A percentile compares a stretch with the other conserved stretches of the same genome.
These are phyloP conservation scores for Antitype chi DNA, from an alignment of 2,888 invertebrate species.

Conservation along the genomic window DNA sequence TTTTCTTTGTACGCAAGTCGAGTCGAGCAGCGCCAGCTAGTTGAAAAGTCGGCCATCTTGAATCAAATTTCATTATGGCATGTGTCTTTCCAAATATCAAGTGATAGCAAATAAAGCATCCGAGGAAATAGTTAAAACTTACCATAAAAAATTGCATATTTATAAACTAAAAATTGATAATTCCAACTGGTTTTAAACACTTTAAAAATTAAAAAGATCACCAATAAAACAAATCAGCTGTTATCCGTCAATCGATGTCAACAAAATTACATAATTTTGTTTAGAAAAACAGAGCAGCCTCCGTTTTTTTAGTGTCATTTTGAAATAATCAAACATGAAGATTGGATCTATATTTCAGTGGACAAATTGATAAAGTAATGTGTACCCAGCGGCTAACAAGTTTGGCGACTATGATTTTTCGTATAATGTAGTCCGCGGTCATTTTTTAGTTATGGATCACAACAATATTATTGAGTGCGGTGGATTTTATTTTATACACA, in stretches of 20 bases:
- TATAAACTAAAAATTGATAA: conserved; percentile 68
- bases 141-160: conserved; percentile 74
- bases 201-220: conserved; percentile 82
- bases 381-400: conserved; percentile 75
- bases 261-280: conserved; percentile 91
- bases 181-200: conserved; percentile 62
- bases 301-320: conserved; percentile 86
- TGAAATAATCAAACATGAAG: conserved; percentile 85
- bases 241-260: conserved; percentile 91
- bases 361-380: conserved; percentile 84
- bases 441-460: conserved; percentile 85
- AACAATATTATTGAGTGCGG: conserved; percentile 91
- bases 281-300: conserved; percentile 90
- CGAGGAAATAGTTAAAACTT: conserved; percentile 68
- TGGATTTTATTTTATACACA: conserved; percentile 95
- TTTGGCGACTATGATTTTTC: conserved; percentile 80
- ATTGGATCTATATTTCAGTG: conserved; percentile 80
- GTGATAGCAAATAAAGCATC: conserved; percentile 74
- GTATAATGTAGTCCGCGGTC: conserved; percentile 86
- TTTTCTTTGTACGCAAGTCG: conserved; percentile 56
- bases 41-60: conserved; percentile 84
- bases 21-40: conserved; percentile 48
- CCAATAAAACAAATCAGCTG: conserved; percentile 90
- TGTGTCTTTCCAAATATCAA: conserved; percentile 85
- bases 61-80: conserved; percentile 83